Conservation (phyloP, 2,797 vertebrate genomes). For the Anableps anableps region DNA sequence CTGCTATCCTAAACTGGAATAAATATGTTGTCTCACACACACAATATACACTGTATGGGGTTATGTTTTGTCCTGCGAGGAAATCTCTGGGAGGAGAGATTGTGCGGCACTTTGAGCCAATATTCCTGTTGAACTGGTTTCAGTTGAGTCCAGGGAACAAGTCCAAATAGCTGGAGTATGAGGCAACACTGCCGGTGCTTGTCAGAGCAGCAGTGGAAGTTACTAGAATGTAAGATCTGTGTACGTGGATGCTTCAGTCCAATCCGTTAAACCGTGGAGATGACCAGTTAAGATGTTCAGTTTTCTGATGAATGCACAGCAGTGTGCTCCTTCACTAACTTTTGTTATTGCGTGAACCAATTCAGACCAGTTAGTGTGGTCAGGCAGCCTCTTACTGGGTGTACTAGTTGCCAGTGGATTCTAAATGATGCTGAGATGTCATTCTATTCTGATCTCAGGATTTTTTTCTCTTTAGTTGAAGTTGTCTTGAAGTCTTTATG, state of each 20-base stretch:
- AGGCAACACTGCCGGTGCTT: not conserved
- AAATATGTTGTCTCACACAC: conserved; percentile 6
- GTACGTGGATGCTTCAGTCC: not conserved
- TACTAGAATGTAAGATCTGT: not conserved
- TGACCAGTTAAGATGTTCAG: not conserved
- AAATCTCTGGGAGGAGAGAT: not conserved
- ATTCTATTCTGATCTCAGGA: not conserved
- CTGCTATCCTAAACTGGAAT: not conserved
- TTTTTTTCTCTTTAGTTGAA: not conserved
- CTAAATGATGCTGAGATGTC: not conserved
- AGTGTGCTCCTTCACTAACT: not conserved
- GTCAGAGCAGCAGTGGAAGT: not conserved
- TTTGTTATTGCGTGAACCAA: not conserved
- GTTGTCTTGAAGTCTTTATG: not conserved
- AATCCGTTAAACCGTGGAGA: not conserved
- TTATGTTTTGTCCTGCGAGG: not conserved
- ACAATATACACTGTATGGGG: not conserved
- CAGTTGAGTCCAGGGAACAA: not conserved
- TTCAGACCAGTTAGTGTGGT: not conserved
- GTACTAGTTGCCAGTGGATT: not conserved
- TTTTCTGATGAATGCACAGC: not conserved
- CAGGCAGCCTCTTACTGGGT: not conserved
- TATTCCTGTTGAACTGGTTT: not conserved
- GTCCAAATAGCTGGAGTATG: not conserved
- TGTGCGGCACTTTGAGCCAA: not conserved